A percentile compares a stretch with the other conserved stretches of the same genome.
phyloP scores from a whole-genome alignment of 2,113 vertebrate genomes.

The Prietella phreatophila region DNA sequence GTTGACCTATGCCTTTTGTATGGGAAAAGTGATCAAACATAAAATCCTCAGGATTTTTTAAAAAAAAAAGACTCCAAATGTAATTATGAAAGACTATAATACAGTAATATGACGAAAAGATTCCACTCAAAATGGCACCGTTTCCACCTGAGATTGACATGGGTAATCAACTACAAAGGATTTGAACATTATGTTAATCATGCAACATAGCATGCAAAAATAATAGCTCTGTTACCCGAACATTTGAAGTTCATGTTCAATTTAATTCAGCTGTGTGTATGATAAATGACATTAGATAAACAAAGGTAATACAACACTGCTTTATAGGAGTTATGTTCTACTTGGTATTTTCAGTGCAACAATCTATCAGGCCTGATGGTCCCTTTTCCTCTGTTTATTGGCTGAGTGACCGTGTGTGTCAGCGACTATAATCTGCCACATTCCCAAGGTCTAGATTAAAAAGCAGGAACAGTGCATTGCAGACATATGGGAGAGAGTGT shows the following conservation, averaged over 20 bases:
- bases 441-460: slow-evolving; percentile 65
- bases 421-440: slow-evolving; percentile 58
- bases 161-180: neutral
- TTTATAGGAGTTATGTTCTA: neutral
- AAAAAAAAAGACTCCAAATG: neutral
- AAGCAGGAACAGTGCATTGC: slow-evolving; percentile 53
- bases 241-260: neutral
- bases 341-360: slow-evolving; percentile 7
- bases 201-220: neutral
- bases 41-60: neutral
- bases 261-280: neutral
- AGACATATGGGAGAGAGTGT: slow-evolving; percentile 47
- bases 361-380: slow-evolving; percentile 6
- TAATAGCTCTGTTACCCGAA: neutral
- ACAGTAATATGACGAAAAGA: neutral
- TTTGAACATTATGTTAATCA: neutral
- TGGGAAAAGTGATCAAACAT: neutral
- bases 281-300: neutral
- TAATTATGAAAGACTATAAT: neutral
- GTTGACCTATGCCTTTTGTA: slow-evolving; percentile 50
- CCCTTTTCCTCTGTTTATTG: slow-evolving; percentile 18
- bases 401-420: slow-evolving; percentile 28
- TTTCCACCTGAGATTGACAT: neutral
- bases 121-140: neutral
- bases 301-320: neutral